Evolutionary conservation across 2,113 vertebrate genomes (phyloP).

Genomic region (Platysteira castanea): DNA sequence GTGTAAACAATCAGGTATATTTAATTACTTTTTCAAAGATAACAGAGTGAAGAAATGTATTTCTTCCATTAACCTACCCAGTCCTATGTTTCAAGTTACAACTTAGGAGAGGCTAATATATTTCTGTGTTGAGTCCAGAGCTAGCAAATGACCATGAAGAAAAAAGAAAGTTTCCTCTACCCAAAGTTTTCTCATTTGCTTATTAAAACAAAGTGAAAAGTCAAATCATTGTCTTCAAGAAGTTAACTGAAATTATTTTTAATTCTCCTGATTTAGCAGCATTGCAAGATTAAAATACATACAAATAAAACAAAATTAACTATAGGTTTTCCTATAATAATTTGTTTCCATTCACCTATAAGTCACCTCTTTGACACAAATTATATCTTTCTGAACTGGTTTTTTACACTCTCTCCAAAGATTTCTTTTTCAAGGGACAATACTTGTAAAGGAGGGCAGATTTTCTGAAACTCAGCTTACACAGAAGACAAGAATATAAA

Average conservation of each 20-base stretch:
- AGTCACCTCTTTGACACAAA: neutral
- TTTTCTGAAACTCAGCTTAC: neutral
- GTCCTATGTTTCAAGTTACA: neutral
- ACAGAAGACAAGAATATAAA: neutral
- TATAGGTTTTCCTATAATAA: neutral
- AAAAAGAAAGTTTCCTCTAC: neutral
- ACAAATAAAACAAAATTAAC: neutral
- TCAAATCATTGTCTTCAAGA: neutral
- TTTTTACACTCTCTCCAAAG: neutral
- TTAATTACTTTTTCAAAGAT: neutral
- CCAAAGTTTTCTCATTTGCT: neutral
- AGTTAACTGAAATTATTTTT: neutral
- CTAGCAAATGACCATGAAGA: neutral
- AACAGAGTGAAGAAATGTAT: neutral
- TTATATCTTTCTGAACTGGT: neutral
- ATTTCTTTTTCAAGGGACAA: neutral
- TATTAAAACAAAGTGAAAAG: neutral
- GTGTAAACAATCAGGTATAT: neutral
- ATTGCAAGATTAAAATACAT: neutral
- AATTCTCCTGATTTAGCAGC: neutral
- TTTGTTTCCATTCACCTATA: neutral
- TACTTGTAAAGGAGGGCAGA: neutral
- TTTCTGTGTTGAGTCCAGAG: neutral
- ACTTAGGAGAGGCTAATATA: neutral
- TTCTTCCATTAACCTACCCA: neutral